Evolutionary conservation across 2,888 invertebrate species (phyloP).

Genomic region (Campopleginae sp.): DNA sequence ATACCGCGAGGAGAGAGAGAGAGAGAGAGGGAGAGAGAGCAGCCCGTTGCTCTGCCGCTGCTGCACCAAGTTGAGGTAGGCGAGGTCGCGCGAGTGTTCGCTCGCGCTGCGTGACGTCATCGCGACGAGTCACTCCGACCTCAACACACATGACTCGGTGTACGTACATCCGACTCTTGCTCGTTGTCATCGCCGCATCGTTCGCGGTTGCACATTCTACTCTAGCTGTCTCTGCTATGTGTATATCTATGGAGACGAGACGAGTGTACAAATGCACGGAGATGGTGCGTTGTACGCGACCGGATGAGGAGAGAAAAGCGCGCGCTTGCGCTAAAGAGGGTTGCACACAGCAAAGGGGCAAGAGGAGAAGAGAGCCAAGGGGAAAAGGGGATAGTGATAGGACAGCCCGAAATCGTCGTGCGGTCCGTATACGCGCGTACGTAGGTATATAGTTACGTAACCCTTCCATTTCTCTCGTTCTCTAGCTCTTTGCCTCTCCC

Average conservation of each 20-base stretch:
- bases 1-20: neutral
- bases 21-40: neutral
- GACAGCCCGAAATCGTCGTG: slow-evolving; percentile 59
- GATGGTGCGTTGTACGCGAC: slow-evolving; percentile 32
- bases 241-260: neutral
- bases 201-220: slow-evolving; percentile 28
- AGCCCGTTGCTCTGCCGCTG: slow-evolving; percentile 37
- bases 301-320: slow-evolving; percentile 65
- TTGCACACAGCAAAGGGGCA: neutral
- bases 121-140: slow-evolving; percentile 64
- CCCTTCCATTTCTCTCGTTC: slow-evolving; percentile 56
- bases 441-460: slow-evolving; percentile 65
- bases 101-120: slow-evolving; percentile 73
- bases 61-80: slow-evolving; percentile 82
- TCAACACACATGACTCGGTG: slow-evolving; percentile 27
- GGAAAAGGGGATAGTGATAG: slow-evolving; percentile 16
- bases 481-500: slow-evolving; percentile 47
- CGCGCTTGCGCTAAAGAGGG: slow-evolving; percentile 57
- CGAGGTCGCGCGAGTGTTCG: slow-evolving; percentile 79
- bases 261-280: slow-evolving; percentile 30
- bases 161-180: slow-evolving; percentile 42
- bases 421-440: slow-evolving; percentile 57
- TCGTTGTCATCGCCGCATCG: slow-evolving; percentile 53
- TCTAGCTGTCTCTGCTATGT: neutral
- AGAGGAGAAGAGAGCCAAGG: slow-evolving; percentile 38